phyloP scores from a whole-genome alignment of 2,888 invertebrate genomes.

The Caradrina kadenii region DNA sequence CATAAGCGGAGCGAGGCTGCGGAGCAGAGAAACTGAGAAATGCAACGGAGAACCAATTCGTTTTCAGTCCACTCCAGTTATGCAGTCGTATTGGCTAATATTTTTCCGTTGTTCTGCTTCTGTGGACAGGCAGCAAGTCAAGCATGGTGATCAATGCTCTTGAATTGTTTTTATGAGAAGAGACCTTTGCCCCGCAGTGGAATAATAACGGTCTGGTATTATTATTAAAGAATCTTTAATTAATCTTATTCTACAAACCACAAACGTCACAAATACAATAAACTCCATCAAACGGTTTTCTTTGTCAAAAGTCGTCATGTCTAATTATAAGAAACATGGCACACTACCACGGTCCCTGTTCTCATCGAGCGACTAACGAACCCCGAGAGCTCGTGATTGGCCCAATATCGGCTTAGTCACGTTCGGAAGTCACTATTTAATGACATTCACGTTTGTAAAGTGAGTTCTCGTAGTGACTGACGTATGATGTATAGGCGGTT shows the following conservation, averaged over 20 bases:
- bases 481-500: slow-evolving; percentile 54
- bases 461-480: slow-evolving; percentile 60
- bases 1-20: too few relatives aligned
- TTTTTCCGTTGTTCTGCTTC: too few relatives aligned
- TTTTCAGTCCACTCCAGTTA: too few relatives aligned
- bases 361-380: slow-evolving; percentile 73
- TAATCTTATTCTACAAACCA: slow-evolving; percentile 22
- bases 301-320: slow-evolving; percentile 53
- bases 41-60: too few relatives aligned
- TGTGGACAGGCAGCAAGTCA: too few relatives aligned
- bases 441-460: slow-evolving; percentile 72
- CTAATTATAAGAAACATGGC: slow-evolving; percentile 67
- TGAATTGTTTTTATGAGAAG: too few relatives aligned
- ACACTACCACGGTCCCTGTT: slow-evolving; percentile 63
- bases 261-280: slow-evolving; percentile 22
- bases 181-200: too few relatives aligned
- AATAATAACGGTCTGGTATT: too few relatives aligned
- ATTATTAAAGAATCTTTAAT: neutral
- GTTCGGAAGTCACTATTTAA: slow-evolving; percentile 72
- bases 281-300: slow-evolving; percentile 40
- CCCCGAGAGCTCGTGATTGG: slow-evolving; percentile 70
- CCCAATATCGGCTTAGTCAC: slow-evolving; percentile 81
- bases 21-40: too few relatives aligned
- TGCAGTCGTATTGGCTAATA: too few relatives aligned
- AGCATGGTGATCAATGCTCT: too few relatives aligned